phyloP scores from a whole-genome alignment of 2,888 invertebrate species.

The Heliconius aoede region DNA sequence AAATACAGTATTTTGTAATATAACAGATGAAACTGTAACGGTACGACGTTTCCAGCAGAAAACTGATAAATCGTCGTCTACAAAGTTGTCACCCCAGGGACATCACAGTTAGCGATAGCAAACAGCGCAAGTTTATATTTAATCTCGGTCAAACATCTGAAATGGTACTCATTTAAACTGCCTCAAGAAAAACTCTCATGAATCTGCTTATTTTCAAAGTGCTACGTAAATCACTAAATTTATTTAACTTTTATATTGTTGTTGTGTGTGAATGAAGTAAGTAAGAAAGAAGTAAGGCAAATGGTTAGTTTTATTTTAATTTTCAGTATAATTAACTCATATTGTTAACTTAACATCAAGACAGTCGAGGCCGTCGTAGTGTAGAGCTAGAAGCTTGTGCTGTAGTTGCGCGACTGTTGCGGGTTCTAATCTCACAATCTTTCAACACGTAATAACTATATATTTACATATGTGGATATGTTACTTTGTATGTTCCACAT shows the following conservation, averaged over 20 bases:
- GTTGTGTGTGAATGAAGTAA: neutral
- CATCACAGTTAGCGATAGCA: constrained; percentile 56
- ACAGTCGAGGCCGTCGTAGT: no score
- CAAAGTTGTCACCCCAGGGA: constrained; percentile 57
- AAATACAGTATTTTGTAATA: constrained; percentile 36
- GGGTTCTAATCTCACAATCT: neutral
- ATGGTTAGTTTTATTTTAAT: neutral
- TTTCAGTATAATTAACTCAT: neutral
- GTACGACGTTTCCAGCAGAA: constrained; percentile 42
- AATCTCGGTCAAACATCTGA: constrained; percentile 55
- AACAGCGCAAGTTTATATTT: constrained; percentile 67
- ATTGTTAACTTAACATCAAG: no score
- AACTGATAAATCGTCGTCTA: constrained; percentile 62
- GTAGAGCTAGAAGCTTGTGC: no score
- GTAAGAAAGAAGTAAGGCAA: neutral
- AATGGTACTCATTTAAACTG: constrained; percentile 33
- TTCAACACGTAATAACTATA: neutral
- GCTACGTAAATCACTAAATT: constrained; percentile 21
- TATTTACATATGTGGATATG: neutral
- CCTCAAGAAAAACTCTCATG: constrained; percentile 14
- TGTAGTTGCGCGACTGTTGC: no score
- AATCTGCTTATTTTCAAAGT: constrained; percentile 19
- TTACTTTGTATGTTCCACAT: neutral
- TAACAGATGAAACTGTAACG: constrained; percentile 44
- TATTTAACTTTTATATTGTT: constrained; percentile 9